These are phyloP conservation scores for Danionella dracula DNA, from an alignment of 2,797 vertebrate species.

Conservation along the genomic window DNA sequence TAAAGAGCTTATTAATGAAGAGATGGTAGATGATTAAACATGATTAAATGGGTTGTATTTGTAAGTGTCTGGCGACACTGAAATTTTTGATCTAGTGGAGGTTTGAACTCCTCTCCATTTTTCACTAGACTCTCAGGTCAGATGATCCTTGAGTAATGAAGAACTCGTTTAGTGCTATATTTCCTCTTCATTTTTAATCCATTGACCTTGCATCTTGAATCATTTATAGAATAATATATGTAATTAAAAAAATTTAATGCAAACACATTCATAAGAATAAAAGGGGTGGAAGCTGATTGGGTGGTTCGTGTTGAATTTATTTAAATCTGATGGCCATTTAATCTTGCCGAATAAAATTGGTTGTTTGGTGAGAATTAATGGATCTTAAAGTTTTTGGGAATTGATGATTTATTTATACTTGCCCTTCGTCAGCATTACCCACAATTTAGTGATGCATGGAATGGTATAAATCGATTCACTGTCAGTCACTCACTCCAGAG, in stretches of 20 bases:
- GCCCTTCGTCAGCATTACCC: not conserved
- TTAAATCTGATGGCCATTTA: no score
- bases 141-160: not conserved
- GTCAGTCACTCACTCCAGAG: not conserved
- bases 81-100: not conserved
- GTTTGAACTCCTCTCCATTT: not conserved
- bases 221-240: no score
- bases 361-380: no score
- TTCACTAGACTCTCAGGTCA: not conserved
- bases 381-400: not conserved
- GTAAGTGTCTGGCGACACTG: not conserved
- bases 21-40: not conserved
- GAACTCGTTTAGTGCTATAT: no score
- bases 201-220: no score
- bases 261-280: no score
- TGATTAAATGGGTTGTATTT: not conserved
- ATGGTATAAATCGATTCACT: slow-evolving; percentile 2
- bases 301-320: no score
- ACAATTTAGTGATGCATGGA: not conserved
- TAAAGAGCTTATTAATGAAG: not conserved
- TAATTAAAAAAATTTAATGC: no score
- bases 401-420: not conserved
- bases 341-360: no score
- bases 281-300: no score
- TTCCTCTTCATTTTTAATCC: no score